Evolutionary conservation across 2,888 invertebrate species (phyloP), one percentile per base, ranked within the genome.

Genomic region (Acleris sparsana): DNA sequence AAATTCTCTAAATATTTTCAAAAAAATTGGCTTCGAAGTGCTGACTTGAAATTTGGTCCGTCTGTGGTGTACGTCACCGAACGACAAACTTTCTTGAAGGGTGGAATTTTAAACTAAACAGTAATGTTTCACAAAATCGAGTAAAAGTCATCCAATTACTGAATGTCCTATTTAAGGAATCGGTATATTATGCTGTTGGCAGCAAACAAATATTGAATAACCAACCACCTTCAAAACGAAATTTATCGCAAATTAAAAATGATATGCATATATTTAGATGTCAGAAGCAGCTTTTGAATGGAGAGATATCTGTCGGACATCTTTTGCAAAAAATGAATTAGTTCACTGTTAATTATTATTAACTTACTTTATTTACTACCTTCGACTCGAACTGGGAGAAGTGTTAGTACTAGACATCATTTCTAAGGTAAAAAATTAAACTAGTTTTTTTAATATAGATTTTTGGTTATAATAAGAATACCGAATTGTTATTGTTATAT

Each of bases 251-350:
- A 17, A 58, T 58, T 46, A 48, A 58, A 57, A 58, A 49, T 33
- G 58, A 58, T 58, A 33, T n/a, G 48, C 33, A 58, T 29, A 58
- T 58, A 22, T 48, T 58, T 16, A 58, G n/a, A 49, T 57, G 46
- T 7, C 57, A 57, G 29, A 48, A 46, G 46, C 58, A 58, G 29
- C 33, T 58, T 33, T 49, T 58, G 25, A 59, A 59, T 59, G 20
- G 16, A 18, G 59, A 59, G 17, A 59, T 51, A 20, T 49, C 25
- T 18, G 33, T 58, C 29, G 58, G 58, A n/a, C 18, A 58, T 33
- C 49, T 48, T 58, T 56, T 56, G 22, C 56, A 56, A 5, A 56
- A 44, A 56, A 44, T 16, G 44, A 56, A 44, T 56, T 44, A 44
- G 20, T 7, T 56, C 20, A 18, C 43, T 43, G 16, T 43, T 13